These are phyloP conservation scores for Puma concolor DNA, from an alignment of 2,113 vertebrate genomes.

Conservation along the genomic window DNA sequence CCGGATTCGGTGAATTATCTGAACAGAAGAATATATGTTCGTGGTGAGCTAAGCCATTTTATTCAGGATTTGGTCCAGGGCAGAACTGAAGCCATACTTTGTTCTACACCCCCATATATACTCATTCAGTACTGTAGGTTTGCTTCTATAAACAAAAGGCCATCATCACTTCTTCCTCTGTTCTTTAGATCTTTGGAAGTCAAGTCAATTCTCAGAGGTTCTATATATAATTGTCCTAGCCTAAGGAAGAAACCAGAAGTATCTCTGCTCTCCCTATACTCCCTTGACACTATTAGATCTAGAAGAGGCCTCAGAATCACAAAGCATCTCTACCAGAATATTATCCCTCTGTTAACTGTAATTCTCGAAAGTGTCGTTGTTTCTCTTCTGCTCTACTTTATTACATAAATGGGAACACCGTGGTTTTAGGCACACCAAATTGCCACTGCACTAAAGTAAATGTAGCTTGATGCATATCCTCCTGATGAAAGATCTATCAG, in stretches of 20 bases:
- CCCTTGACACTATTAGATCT: not conserved
- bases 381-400: not conserved
- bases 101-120: conserved; percentile 43
- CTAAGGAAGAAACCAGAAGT: conserved; percentile 8
- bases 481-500: not conserved
- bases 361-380: not conserved
- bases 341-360: not conserved
- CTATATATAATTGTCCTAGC: conserved; percentile 22
- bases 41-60: conserved; percentile 78
- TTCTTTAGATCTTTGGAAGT: conserved; percentile 64
- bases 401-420: not conserved
- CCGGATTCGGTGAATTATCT: conserved; percentile 72
- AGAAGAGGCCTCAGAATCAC: not conserved
- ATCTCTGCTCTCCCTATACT: not conserved
- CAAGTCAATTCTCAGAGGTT: conserved; percentile 47
- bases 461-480: not conserved
- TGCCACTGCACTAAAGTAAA: not conserved
- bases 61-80: conserved; percentile 77
- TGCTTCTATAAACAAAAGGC: conserved; percentile 79
- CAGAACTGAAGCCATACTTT: conserved; percentile 84
- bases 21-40: conserved; percentile 79
- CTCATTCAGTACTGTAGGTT: conserved; percentile 61
- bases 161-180: conserved; percentile 65
- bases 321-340: not conserved
- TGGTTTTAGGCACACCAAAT: not conserved